phyloP scores from a whole-genome alignment of 1,140 invertebrate species.

The Bicyclus anynana region DNA sequence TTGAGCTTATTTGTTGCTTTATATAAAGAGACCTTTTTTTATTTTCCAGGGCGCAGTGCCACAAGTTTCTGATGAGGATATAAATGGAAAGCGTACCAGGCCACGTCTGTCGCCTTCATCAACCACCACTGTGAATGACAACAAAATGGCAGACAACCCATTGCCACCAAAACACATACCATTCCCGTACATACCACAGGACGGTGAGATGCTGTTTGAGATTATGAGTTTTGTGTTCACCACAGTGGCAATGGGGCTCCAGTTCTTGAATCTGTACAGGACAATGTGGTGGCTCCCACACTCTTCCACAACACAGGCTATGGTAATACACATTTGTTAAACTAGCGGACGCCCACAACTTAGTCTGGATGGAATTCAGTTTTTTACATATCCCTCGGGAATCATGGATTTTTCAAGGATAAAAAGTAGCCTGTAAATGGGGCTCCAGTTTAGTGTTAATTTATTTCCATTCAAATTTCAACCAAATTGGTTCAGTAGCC shows the following conservation, averaged over 20 bases:
- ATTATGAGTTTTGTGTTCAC: conserved; percentile 90
- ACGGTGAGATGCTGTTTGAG: conserved; percentile 92
- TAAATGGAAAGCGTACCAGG: conserved; percentile 42
- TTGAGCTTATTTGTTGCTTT: background rate
- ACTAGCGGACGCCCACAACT: too few species aligned
- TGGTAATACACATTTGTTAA: conserved; percentile 79
- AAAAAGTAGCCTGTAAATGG: too few species aligned
- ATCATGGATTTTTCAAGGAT: too few species aligned
- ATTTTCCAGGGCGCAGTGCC: conserved; percentile 38
- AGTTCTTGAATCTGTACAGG: conserved; percentile 96
- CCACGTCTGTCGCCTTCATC: conserved; percentile 32
- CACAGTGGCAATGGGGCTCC: conserved; percentile 84
- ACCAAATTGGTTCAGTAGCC: too few species aligned
- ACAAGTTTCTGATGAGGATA: conserved; percentile 50
- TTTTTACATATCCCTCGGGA: too few species aligned
- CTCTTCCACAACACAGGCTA: conserved; percentile 90
- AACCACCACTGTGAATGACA: conserved; percentile 21
- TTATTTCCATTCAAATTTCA: too few species aligned
- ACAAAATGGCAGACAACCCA: conserved; percentile 44
- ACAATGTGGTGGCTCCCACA: conserved; percentile 98
- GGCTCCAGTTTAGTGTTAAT: too few species aligned
- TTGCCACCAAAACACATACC: conserved; percentile 87
- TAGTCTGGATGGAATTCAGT: too few species aligned
- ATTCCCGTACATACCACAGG: conserved; percentile 89
- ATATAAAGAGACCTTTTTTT: background rate